Conservation (phyloP, 2,888 invertebrate genomes). For the Rhagium mordax region DNA sequence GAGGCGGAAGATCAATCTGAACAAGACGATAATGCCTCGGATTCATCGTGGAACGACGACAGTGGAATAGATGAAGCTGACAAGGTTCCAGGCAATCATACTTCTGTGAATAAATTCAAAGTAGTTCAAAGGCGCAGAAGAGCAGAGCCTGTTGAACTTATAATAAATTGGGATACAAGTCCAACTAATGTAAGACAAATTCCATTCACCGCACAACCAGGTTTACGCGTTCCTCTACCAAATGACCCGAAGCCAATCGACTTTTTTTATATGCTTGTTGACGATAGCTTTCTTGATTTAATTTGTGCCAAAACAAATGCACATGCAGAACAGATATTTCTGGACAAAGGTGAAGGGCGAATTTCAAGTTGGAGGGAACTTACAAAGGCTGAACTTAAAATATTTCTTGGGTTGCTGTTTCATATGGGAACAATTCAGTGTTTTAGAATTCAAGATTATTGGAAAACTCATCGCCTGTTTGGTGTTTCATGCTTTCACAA, state of each 20-base stretch:
- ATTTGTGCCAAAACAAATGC: background rate
- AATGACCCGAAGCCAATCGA: background rate
- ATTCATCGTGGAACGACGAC: background rate
- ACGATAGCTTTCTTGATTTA: background rate
- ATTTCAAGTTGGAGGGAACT: background rate
- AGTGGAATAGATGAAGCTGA: background rate
- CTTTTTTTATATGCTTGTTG: background rate
- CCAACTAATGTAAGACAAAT: background rate
- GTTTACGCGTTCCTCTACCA: background rate
- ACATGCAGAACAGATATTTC: background rate
- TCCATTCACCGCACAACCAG: background rate
- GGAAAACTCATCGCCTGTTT: background rate
- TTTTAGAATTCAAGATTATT: background rate
- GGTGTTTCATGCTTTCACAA: background rate
- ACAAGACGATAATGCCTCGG: background rate
- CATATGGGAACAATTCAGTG: background rate
- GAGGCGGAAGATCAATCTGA: background rate
- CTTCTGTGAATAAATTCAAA: background rate
- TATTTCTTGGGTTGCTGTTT: conserved; percentile 1
- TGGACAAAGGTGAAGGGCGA: background rate
- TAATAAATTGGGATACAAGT: background rate
- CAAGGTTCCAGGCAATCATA: background rate
- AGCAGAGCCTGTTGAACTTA: background rate
- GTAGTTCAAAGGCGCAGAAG: background rate
- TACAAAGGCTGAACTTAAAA: background rate